Percentiles rank a stretch among this genome's conserved stretches.
Evolutionary conservation across 2,113 vertebrate species (phyloP).

Genomic region (Oenanthe oenanthe): DNA sequence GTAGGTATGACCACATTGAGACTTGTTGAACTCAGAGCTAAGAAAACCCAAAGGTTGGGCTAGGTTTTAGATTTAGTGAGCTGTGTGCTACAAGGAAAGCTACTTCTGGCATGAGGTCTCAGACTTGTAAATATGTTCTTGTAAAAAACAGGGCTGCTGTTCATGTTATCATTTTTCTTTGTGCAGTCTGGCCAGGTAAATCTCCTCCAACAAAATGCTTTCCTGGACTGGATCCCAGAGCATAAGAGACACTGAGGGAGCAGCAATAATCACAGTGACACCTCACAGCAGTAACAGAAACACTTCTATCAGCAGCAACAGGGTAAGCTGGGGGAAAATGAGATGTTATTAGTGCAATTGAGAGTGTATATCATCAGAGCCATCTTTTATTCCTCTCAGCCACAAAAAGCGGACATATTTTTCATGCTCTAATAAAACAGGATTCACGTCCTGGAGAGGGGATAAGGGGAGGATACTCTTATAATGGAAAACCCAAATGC

Average conservation of each 20-base stretch:
- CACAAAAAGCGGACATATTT: neutral
- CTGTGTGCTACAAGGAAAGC: neutral
- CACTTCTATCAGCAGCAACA: slow-evolving; percentile 24
- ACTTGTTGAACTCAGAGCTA: neutral
- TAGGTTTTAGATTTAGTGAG: neutral
- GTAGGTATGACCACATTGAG: neutral
- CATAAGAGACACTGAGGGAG: slow-evolving; percentile 50
- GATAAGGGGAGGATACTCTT: neutral
- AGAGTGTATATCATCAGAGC: neutral
- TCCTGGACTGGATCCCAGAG: slow-evolving; percentile 64
- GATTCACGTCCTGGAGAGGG: neutral
- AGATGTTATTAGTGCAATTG: slow-evolving; percentile 38
- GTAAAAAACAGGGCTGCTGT: slow-evolving; percentile 11
- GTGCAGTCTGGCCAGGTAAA: slow-evolving; percentile 51
- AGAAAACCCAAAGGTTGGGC: neutral
- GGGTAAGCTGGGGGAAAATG: slow-evolving; percentile 9
- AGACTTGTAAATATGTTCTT: slow-evolving; percentile 31
- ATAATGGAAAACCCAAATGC: neutral
- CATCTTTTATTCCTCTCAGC: slow-evolving; percentile 19
- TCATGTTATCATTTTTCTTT: slow-evolving; percentile 23
- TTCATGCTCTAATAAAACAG: neutral
- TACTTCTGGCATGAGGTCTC: neutral
- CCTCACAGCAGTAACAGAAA: slow-evolving; percentile 43
- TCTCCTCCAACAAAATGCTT: slow-evolving; percentile 42
- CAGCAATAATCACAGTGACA: slow-evolving; percentile 19